Conservation (phyloP, 2,888 invertebrate species). For the Thysanoteuthis rhombus region DNA sequence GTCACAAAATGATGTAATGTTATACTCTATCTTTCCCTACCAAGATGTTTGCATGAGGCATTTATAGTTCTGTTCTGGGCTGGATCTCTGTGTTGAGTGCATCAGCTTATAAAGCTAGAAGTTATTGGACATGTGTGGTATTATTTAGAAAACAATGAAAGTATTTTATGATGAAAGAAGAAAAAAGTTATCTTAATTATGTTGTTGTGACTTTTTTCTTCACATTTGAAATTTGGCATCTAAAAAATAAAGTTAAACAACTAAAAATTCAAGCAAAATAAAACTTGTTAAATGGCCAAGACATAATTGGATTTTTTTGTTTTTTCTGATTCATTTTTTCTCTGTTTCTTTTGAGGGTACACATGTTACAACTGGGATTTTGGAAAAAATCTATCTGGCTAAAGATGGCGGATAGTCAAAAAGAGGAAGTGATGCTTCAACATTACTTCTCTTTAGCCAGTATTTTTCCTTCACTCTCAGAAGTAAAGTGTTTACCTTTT, state of each 20-base stretch:
- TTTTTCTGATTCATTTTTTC: neutral
- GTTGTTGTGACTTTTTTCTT: neutral
- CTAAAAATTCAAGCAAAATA: neutral
- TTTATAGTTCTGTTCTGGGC: neutral
- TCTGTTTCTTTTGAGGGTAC: neutral
- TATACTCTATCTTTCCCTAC: neutral
- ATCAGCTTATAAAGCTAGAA: neutral
- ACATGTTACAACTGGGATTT: neutral
- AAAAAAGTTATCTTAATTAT: neutral
- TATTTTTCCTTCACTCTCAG: neutral
- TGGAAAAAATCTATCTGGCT: neutral
- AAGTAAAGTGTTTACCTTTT: neutral
- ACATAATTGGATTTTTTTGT: constrained; percentile 1
- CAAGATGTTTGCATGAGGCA: neutral
- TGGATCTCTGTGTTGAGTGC: constrained; percentile 12
- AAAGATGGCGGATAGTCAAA: neutral
- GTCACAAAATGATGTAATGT: neutral
- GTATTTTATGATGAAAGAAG: neutral
- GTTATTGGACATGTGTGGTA: neutral
- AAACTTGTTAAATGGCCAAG: neutral
- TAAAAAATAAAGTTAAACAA: neutral
- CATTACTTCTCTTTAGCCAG: neutral
- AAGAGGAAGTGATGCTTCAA: neutral
- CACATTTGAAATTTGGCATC: neutral
- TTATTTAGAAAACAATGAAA: neutral